Evolutionary conservation across 1,140 invertebrate genomes (phyloP), one percentile per base, ranked within the genome.

Genomic region (Drosophila grimshawi): DNA sequence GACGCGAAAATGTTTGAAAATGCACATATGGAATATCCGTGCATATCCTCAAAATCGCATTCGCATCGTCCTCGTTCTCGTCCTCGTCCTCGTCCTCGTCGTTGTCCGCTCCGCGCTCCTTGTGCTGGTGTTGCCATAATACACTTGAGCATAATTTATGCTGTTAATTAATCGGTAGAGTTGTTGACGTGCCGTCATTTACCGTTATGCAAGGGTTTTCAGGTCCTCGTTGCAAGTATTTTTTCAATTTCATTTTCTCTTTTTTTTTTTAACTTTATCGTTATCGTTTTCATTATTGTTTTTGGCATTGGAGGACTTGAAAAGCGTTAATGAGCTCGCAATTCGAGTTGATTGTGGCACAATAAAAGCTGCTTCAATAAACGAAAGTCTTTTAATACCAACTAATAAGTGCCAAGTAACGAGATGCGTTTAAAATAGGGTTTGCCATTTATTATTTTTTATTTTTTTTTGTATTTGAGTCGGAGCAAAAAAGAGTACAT

Each of bases 81-180:
- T 63, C n/a, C 10, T 29, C 61, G 27, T 62, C 10, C 30, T 32
- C 46, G 37, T 27, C 10, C 39, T 43, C 30, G 32, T 19, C 19
- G 0, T 19, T 19, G 19, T 19, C 19, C 19, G 19, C 19, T 19
- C 19, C 19, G 19, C 19, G 19, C 19, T 19, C 19, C 19, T 19
- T 19, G 19, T 11, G 62, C 49, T 63, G 68, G 85, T 80, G 80
- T 89, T 73, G 63, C 68, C 51, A 66, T 83, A 88, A 83, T 88
- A 79, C 80, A 88, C 83, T 88, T 88, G 83, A 89, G 74, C 85
- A 88, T 88, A 88, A 88, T 88, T 83, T 88, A 88, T 80, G 83
- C 85, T 88, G 83, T 88, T 88, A 88, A 88, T 88, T 88, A 88
- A 85, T 88, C 72, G 66, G 53, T 55, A 55, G 53, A 62, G 49